Evolutionary conservation across 2,113 vertebrate genomes (phyloP), one percentile per base, ranked within the genome.

Genomic region (Cygnus atratus): DNA sequence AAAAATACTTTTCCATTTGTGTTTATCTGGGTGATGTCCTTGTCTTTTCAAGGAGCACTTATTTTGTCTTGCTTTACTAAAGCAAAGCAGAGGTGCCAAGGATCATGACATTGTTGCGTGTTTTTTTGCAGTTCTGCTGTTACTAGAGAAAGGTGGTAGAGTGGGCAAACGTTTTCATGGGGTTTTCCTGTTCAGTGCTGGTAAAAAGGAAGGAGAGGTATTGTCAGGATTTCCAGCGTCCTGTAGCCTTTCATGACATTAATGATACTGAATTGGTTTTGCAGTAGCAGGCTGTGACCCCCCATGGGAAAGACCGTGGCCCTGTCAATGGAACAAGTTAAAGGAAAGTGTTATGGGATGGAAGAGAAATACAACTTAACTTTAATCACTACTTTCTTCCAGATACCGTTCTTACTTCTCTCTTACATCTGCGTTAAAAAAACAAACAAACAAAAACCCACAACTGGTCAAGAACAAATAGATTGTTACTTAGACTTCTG

Each of bases 351-450:
- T 37, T 61, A 17, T 0, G 5, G 20, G 16, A 28, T 79, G 12
- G 6, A 50, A 81, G 65, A 39, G 7, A 72, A 84, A 29, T 0
- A 5, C 3, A 0, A 48, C 3, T 11, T 72, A 0, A 48, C 3
- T 11, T 72, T 35, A 66, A 67, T 75, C 6, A 59, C 2, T n/a
- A 33, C 11, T 44, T 79, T 70, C 52, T 48, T 35, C 14, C 55
- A 3, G 2, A 16, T 10, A 6, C 35, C 21, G 50, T 77, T 70
- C 25, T 62, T 82, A 31, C 39, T 79, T 86, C 33, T 20, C 6
- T 78, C 71, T 37, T 85, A 28, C 5, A 9, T 61, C 19, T 65
- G 13, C 5, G 4, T 28, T 48, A 48, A 48, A 44, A 44, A 62
- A 50, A 50, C n/a, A 10, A 22, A 17, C 43, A 44, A 44, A 48